Evolutionary conservation across 2,888 invertebrate genomes (phyloP).

Genomic region (Trypoxylon attenuatum): DNA sequence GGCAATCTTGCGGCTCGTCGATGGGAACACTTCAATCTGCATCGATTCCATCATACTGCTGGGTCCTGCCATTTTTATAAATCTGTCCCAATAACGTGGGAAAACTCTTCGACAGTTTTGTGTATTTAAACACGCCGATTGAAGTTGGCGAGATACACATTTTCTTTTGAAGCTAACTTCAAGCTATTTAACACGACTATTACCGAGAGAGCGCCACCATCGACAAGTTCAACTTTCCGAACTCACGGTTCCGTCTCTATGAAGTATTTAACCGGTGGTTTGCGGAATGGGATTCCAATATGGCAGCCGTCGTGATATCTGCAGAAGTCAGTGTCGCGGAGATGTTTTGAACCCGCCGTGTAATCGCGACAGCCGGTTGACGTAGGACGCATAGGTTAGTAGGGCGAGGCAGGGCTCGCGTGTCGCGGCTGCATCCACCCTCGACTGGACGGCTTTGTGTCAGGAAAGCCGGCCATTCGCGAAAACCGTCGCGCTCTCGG

Average conservation of each 20-base stretch:
- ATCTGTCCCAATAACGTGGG: conserved; percentile 9
- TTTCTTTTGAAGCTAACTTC: too few species aligned
- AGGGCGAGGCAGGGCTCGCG: conserved; percentile 31
- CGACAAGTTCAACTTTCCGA: too few species aligned
- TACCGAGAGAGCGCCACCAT: conserved; percentile 3
- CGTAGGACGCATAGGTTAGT: conserved; percentile 69
- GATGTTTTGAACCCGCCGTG: conserved; percentile 63
- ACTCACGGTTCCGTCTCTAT: too few species aligned
- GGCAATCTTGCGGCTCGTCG: conserved; percentile 50
- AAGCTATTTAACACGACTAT: too few species aligned
- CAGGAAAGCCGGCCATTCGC: conserved; percentile 38
- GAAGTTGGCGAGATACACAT: too few species aligned
- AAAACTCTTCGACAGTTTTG: too few species aligned
- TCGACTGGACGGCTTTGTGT: conserved; percentile 34
- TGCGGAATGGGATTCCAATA: conserved; percentile 62
- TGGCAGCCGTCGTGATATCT: conserved; percentile 64
- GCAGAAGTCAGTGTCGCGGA: conserved; percentile 64
- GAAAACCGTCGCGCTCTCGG: conserved; percentile 23
- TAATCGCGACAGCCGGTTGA: conserved; percentile 65
- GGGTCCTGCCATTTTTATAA: conserved; percentile 55
- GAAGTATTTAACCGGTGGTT: conserved; percentile 34
- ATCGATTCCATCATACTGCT: conserved; percentile 44
- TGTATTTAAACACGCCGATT: too few species aligned
- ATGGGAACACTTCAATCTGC: conserved; percentile 61
- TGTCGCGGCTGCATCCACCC: conserved; percentile 5